phyloP scores from a whole-genome alignment of 1,140 invertebrate species.

The Temnothorax curvispinosus region DNA sequence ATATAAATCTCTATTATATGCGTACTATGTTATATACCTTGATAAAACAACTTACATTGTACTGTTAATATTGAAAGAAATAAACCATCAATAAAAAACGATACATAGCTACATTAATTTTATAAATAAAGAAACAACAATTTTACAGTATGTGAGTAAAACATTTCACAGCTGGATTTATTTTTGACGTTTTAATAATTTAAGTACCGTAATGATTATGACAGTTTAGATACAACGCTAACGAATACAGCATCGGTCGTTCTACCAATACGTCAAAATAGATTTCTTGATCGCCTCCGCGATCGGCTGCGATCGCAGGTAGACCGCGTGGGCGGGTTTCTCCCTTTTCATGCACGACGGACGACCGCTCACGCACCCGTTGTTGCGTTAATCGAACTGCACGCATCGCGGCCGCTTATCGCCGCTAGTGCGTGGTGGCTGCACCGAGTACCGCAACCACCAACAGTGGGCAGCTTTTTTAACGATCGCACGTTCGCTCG shows the following conservation, averaged over 20 bases:
- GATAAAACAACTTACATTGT: neutral
- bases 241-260: neutral
- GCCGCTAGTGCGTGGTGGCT: slow-evolving; percentile 37
- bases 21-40: neutral
- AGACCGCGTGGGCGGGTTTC: slow-evolving; percentile 5
- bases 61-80: neutral
- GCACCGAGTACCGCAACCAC: slow-evolving; percentile 13
- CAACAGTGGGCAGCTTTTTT: slow-evolving; percentile 58
- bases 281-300: neutral
- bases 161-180: neutral
- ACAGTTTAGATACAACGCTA: neutral
- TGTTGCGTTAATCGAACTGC: slow-evolving; percentile 64
- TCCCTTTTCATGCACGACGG: slow-evolving; percentile 47
- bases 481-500: slow-evolving; percentile 48
- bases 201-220: neutral
- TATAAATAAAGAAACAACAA: neutral
- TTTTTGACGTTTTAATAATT: neutral
- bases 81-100: neutral
- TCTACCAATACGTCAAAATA: neutral
- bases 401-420: slow-evolving; percentile 58
- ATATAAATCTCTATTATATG: neutral
- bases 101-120: neutral
- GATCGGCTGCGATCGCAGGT: slow-evolving; percentile 16
- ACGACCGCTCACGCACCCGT: slow-evolving; percentile 34
- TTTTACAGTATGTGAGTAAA: neutral